phyloP scores from a whole-genome alignment of 2,888 invertebrate genomes.

The Poecilobothrus nobilitatus region DNA sequence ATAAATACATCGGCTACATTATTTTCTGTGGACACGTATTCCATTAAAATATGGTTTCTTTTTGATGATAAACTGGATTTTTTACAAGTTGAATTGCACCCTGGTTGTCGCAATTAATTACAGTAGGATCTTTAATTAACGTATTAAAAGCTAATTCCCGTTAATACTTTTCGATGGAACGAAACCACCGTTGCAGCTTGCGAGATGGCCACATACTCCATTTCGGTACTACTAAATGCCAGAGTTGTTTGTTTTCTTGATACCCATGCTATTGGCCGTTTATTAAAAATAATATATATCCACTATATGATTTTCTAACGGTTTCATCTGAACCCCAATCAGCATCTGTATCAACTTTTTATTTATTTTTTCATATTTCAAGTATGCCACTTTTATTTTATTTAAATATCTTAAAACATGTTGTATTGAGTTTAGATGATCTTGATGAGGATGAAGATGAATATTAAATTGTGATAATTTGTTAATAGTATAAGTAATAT shows the following conservation, averaged over 20 bases:
- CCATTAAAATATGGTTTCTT: no score
- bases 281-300: slow-evolving; percentile 13
- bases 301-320: slow-evolving; percentile 16
- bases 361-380: slow-evolving; percentile 9
- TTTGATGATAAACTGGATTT: slow-evolving; percentile 13
- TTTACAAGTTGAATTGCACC: slow-evolving; percentile 11
- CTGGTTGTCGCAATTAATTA: slow-evolving; percentile 11
- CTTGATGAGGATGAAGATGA: slow-evolving; percentile 15
- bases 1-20: no score
- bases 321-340: no score
- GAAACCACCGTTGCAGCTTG: neutral
- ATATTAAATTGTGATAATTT: slow-evolving; percentile 17
- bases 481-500: slow-evolving; percentile 13
- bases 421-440: slow-evolving; percentile 14
- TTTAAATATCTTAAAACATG: slow-evolving; percentile 16
- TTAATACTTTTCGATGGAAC: neutral
- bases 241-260: slow-evolving; percentile 15
- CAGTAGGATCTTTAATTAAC: neutral
- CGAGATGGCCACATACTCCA: neutral
- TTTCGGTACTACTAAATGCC: neutral
- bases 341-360: slow-evolving; percentile 14
- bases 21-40: no score
- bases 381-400: neutral
- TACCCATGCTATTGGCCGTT: slow-evolving; percentile 15
- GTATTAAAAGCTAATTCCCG: neutral